Evolutionary conservation across 2,888 invertebrate species (phyloP), one percentile per base, ranked within the genome.

Genomic region (Cheilosia scutellata): DNA sequence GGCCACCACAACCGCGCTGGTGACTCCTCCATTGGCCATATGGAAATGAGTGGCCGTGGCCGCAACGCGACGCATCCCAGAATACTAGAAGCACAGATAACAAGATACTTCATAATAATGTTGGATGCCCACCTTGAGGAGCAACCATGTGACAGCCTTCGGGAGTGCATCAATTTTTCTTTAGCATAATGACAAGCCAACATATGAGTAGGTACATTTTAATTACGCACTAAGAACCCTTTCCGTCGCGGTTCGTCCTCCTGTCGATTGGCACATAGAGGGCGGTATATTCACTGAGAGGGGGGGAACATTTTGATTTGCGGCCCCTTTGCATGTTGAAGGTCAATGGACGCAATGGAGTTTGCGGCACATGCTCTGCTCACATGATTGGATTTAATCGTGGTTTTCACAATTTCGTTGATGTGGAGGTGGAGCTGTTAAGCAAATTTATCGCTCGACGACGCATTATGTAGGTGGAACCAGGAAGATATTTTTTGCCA

Each of bases 161-260:
- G 76, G 62, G 76, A 86, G 76, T 82, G 71, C 82, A 82, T 86
- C 80, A 80, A 82, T 86, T 82, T 76, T 82, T 86, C 86, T 71
- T 72, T 51, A 65, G 65, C 63, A 42, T 86, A 86, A 86, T 76
- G 86, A 86, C 82, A 82, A 66, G 75, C 55, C 86, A 66, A 76
- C 31, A 42, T 44, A 42, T 71, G 80, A 68, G 75, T 76, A 82
- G 75, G 76, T 82, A 82, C 66, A 66, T 82, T 86, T 86, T 86
- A 86, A 86, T 86, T 86, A 86, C 71, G 80, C 70, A 66, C 75
- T 86, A 72, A 72, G 71, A 75, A 80, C 49, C 42, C 49, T 44
- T 31, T 40, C 53, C 44, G 44, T 53, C 51, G 13, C n/a, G 11
- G 29, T 37, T n/a, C 2, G 13, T 27, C 33, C 47, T 25, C 2